Conservation (phyloP, 2,113 vertebrate genomes). For the Entomyzon cyanotis region DNA sequence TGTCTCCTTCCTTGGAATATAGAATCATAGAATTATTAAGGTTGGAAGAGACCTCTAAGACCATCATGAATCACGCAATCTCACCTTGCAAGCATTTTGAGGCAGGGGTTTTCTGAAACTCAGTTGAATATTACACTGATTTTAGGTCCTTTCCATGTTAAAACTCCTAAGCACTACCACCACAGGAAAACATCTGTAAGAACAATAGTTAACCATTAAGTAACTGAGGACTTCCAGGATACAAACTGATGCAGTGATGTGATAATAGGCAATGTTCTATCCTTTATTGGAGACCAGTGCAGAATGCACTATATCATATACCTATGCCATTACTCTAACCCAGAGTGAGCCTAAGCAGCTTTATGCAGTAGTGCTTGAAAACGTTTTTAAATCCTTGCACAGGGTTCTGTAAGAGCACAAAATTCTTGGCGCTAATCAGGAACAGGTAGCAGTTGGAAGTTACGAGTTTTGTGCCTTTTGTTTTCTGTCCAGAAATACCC, state of each 20-base stretch:
- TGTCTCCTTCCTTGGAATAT: neutral
- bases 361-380: neutral
- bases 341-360: neutral
- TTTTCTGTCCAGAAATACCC: neutral
- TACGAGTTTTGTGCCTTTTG: neutral
- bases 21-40: neutral
- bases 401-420: neutral
- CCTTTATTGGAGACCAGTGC: neutral
- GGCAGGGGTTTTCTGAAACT: neutral
- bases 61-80: neutral
- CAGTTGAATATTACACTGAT: neutral
- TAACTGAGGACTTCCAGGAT: slow-evolving; percentile 19
- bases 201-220: neutral
- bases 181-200: neutral
- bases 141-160: neutral
- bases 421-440: neutral
- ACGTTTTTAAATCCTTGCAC: neutral
- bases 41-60: neutral
- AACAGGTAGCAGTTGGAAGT: neutral
- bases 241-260: neutral
- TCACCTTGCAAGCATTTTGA: neutral
- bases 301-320: neutral
- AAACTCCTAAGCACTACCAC: neutral
- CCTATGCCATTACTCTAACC: neutral
- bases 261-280: neutral